Base-by-base conservation (phyloP, 2,888 invertebrate species). In the Eristalis arbustorum region DNA sequence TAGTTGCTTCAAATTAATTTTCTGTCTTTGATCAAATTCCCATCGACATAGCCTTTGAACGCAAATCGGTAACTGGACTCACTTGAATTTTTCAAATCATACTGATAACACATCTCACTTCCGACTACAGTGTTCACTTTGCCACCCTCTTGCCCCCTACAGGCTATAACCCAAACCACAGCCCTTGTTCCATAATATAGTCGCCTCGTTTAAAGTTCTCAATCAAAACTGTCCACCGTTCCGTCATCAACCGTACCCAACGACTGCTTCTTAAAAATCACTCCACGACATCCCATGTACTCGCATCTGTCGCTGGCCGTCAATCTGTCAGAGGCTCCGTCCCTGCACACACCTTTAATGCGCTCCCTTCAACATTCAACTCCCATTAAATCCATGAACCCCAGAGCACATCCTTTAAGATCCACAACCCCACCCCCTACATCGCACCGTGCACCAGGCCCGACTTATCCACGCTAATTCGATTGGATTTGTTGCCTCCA, bases 381-480 rank as follows among this genome's bases (percentile, higher is more conserved):
- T 18, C 49, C 49, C 49, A 49, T 49, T 49, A 49, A 49, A 49
- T 49, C 49, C 49, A 49, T 18, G 18, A 49, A 49, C 49, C 18
- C n/a, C 8, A 8, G 18, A 5, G 18, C 49, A 49, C 49, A 49
- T 49, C 49, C 49, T 18, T 49, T 18, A 49, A 49, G 18, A n/a
- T 18, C 18, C 18, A 18, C 18, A 1, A 1, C 49, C 18, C 2
- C 18, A n/a, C 49, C 18, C 8, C 31, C 8, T 1, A 31, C 37
- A 37, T 3, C 49, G 8, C 49, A 49, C 2, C 18, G 42, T 8
- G 49, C 49, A 49, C 6, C 49, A 49, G 49, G 8, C 49, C 18
- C 49, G 49, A 18, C 40, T 49, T 40, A 13, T 77, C 57, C 14
- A n/a, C 42, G n/a, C 67, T 68, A 67, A 80, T 74, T 73, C 73